Evolutionary conservation across 2,797 vertebrate genomes (phyloP), one percentile per base, ranked within the genome.

Genomic region (Forpus xanthops): DNA sequence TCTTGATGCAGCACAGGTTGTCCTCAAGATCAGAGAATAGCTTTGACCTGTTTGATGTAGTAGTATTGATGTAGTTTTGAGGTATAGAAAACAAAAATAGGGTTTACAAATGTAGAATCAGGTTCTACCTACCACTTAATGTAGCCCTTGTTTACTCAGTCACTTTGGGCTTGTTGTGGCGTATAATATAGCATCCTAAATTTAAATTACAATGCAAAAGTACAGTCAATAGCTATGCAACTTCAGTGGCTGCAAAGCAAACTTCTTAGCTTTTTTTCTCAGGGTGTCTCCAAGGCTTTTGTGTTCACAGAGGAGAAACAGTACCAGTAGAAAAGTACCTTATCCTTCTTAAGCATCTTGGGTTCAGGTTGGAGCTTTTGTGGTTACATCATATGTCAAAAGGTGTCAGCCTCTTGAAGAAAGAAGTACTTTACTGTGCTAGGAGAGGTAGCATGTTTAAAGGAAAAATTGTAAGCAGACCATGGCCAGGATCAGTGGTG

Each of bases 161-260:
- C 42, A 64, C 56, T 81, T 77, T 44, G 37, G 44, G 15, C 41
- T 68, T 62, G 85, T 89, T 89, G 62, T 6, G 15, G 21, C 39
- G 21, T 67, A 25, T 56, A 80, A 52, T 45, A 42, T 64, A 89
- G 33, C 27, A 27, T 84, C 73, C 74, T 89, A 67, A 86, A 89
- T 85, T 45, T 73, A 94, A 89, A 78, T 91, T 94, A 78, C 58
- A 84, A 73, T 28, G 68, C 77, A 85, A 56, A 66, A 95, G 55
- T 58, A 44, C 60, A 60, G 42, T 71, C 71, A 52, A 42, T 47
- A 85, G 66, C 76, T 77, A 53, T 56, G 75, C 66, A 70, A 87
- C 92, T 95, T 78, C 79, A 86, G 68, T 79, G 80, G 61, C 50
- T 84, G 56, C 49, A 80, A 64, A 65, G n/a, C 61, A 85, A 62